phyloP scores from a whole-genome alignment of 2,797 vertebrate genomes.

The Simalia tracyae region DNA sequence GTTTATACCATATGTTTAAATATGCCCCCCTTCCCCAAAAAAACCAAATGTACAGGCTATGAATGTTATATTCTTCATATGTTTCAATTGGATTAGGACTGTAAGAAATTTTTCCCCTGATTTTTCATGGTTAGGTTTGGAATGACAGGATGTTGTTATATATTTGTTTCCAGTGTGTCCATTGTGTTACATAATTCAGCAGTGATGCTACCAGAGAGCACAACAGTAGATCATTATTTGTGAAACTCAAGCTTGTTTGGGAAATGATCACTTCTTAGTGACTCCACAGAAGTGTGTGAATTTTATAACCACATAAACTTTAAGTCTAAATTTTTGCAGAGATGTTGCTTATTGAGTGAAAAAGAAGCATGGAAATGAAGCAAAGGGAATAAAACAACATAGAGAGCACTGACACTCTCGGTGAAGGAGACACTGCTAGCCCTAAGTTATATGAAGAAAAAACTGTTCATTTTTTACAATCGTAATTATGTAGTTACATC shows the following conservation, averaged over 20 bases:
- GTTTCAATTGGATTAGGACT: not conserved
- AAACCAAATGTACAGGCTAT: not conserved
- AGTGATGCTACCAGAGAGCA: not conserved
- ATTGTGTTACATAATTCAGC: not conserved
- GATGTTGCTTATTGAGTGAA: not conserved
- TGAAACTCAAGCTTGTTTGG: not conserved
- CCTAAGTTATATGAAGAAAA: not conserved
- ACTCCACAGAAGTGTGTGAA: not conserved
- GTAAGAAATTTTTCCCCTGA: not conserved
- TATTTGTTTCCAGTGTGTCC: not conserved
- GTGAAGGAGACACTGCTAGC: not conserved
- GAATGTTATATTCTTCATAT: not conserved
- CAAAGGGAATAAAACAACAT: not conserved
- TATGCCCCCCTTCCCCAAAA: too few relatives aligned
- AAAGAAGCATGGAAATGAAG: not conserved
- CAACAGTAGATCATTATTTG: slow-evolving; percentile 9
- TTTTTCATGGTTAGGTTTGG: not conserved
- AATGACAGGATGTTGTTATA: not conserved
- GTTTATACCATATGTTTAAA: not conserved
- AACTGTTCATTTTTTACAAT: not conserved
- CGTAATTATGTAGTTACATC: not conserved
- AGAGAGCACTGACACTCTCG: not conserved
- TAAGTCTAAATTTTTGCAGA: slow-evolving; percentile 19
- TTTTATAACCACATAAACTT: not conserved
- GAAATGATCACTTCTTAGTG: not conserved